phyloP scores from a whole-genome alignment of 2,113 vertebrate genomes.

The Gymnobelideus leadbeateri region DNA sequence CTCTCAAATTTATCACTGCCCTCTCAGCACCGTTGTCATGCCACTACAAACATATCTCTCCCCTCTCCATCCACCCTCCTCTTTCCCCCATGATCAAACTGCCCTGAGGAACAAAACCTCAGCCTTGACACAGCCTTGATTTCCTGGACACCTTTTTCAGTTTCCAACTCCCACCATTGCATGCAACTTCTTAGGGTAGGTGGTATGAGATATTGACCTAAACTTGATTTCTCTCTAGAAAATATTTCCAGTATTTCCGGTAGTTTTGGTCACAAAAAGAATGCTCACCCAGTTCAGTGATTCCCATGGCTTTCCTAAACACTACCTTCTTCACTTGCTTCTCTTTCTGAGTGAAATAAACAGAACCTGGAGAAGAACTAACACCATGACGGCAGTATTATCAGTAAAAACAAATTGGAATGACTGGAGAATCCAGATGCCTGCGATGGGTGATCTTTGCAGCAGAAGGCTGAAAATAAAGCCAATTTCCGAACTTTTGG shows the following conservation, averaged over 20 bases:
- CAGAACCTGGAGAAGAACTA: not conserved
- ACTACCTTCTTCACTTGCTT: not conserved
- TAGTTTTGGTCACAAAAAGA: not conserved
- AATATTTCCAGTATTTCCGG: not conserved
- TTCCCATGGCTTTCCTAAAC: not conserved
- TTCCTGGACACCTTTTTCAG: not conserved
- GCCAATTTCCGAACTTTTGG: not conserved
- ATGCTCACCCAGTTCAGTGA: not conserved
- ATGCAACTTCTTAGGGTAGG: no score
- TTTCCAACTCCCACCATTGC: not conserved
- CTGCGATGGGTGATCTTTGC: not conserved
- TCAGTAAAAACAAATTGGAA: not conserved
- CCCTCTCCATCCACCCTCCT: not conserved
- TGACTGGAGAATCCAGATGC: not conserved
- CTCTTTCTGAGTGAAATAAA: not conserved
- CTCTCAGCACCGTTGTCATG: not conserved
- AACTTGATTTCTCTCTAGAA: not conserved
- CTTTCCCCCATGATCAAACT: conserved; percentile 26
- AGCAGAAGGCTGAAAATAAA: not conserved
- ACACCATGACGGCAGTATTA: not conserved
- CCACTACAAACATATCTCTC: not conserved
- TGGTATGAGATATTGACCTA: not conserved
- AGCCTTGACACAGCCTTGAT: not conserved
- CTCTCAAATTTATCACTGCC: conserved; percentile 65
- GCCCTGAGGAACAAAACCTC: not conserved